phyloP scores from a whole-genome alignment of 2,888 invertebrate species.

The Alloscopus bannaensis region DNA sequence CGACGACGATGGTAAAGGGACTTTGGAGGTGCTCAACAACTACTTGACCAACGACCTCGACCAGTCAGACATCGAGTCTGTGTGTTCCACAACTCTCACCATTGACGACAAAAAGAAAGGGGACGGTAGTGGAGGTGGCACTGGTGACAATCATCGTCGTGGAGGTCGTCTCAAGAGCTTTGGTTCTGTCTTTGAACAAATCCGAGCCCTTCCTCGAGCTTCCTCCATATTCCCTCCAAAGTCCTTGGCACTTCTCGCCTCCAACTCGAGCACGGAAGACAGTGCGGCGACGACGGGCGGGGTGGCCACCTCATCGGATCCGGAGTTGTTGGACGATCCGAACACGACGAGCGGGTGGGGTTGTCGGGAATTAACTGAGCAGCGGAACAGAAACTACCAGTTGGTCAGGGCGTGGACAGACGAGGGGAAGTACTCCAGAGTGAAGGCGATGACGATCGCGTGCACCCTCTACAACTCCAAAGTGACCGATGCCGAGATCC shows the following conservation, averaged over 20 bases:
- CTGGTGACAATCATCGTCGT: background rate
- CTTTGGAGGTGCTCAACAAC: background rate
- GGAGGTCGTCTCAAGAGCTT: background rate
- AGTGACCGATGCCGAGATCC: slow-evolving; percentile 55
- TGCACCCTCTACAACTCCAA: slow-evolving; percentile 55
- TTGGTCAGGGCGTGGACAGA: slow-evolving; percentile 63
- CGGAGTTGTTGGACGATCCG: background rate
- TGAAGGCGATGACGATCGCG: slow-evolving; percentile 65
- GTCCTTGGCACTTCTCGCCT: background rate
- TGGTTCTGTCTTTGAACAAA: slow-evolving; percentile 15
- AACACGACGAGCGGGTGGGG: background rate
- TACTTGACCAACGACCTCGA: slow-evolving; percentile 4
- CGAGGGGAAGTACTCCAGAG: slow-evolving; percentile 57
- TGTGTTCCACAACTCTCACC: background rate
- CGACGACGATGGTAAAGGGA: background rate
- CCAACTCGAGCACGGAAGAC: too few relatives aligned
- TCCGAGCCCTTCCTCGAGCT: background rate
- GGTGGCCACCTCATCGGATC: background rate
- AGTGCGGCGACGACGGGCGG: too few relatives aligned
- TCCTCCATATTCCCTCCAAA: background rate
- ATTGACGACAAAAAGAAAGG: background rate
- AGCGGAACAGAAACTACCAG: slow-evolving; percentile 21
- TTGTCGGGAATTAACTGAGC: slow-evolving; percentile 12
- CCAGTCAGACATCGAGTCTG: slow-evolving; percentile 2
- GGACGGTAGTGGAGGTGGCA: background rate